Percentiles rank a stretch among this genome's conserved stretches.
Evolutionary conservation across 2,797 vertebrate species (phyloP).

Genomic region (Peromyscus attwateri): DNA sequence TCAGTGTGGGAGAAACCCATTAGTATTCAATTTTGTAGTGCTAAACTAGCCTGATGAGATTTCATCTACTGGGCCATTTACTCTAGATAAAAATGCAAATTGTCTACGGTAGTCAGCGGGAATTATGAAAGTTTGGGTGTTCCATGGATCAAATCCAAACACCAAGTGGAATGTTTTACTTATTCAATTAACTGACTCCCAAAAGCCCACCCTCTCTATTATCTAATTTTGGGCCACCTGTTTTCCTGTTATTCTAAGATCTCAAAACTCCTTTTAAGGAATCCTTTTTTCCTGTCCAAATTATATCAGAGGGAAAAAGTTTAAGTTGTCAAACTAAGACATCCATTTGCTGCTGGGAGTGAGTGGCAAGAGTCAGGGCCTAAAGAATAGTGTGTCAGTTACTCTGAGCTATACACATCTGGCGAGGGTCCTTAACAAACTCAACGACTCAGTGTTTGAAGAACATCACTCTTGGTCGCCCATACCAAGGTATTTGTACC

Average conservation of each 20-base stretch:
- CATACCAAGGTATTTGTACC: not conserved
- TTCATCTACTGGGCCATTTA: slow-evolving; percentile 67
- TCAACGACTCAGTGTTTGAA: not conserved
- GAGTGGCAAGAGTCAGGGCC: not conserved
- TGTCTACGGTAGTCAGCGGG: not conserved
- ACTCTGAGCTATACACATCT: not conserved
- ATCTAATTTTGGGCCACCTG: not conserved
- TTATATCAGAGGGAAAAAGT: slow-evolving; percentile 12
- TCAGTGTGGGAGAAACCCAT: slow-evolving; percentile 55
- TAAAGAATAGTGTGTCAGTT: not conserved
- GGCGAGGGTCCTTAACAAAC: not conserved
- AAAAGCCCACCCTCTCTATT: not conserved
- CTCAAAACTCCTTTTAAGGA: slow-evolving; percentile 31
- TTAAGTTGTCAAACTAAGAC: not conserved
- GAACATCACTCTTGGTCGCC: not conserved
- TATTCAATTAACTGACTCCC: slow-evolving; percentile 2
- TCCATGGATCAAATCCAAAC: slow-evolving; percentile 26
- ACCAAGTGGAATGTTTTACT: slow-evolving; percentile 20
- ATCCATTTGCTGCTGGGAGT: not conserved
- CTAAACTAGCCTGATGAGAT: slow-evolving; percentile 48
- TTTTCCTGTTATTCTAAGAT: slow-evolving; percentile 16
- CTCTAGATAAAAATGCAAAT: slow-evolving; percentile 69
- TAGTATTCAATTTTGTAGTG: slow-evolving; percentile 51
- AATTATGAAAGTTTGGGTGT: not conserved
- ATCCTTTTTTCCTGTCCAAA: slow-evolving; percentile 6